Percentiles rank a stretch among this genome's conserved stretches.
Evolutionary conservation across 2,113 vertebrate species (phyloP).

Genomic region (Vulpes lagopus): DNA sequence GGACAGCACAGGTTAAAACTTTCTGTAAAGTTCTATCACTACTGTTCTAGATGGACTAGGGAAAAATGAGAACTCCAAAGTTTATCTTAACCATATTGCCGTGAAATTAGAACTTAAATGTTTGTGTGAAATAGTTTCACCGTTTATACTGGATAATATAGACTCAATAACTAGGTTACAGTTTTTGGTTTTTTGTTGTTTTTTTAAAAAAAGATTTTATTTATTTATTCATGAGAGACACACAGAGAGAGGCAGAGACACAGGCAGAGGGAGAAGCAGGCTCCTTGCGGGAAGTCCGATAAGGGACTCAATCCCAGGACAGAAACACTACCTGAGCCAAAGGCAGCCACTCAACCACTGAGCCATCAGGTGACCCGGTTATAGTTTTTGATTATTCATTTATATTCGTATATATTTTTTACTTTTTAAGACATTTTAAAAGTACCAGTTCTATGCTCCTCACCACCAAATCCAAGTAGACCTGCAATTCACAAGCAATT

Average conservation of each 20-base stretch:
- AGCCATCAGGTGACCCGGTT: neutral
- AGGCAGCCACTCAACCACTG: no score
- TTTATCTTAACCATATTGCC: neutral
- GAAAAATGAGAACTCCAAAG: neutral
- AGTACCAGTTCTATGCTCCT: constrained; percentile 3
- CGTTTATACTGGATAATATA: neutral
- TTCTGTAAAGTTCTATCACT: neutral
- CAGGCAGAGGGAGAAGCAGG: no score
- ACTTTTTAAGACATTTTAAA: constrained; percentile 36
- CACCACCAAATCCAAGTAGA: constrained; percentile 41
- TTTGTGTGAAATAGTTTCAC: constrained; percentile 4
- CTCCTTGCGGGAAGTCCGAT: no score
- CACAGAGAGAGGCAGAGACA: no score
- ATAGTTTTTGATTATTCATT: neutral
- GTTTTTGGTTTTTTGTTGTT: neutral
- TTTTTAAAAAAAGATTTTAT: no score
- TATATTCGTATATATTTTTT: constrained; percentile 19
- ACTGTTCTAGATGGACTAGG: neutral
- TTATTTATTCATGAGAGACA: no score
- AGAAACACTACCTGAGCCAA: no score
- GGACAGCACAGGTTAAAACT: neutral
- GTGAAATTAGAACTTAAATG: constrained; percentile 47
- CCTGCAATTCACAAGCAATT: constrained; percentile 30
- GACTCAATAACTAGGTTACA: neutral
- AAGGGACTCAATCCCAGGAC: no score